Conservation (phyloP, 2,113 vertebrate genomes). For the Sarotherodon lohbergeri region DNA sequence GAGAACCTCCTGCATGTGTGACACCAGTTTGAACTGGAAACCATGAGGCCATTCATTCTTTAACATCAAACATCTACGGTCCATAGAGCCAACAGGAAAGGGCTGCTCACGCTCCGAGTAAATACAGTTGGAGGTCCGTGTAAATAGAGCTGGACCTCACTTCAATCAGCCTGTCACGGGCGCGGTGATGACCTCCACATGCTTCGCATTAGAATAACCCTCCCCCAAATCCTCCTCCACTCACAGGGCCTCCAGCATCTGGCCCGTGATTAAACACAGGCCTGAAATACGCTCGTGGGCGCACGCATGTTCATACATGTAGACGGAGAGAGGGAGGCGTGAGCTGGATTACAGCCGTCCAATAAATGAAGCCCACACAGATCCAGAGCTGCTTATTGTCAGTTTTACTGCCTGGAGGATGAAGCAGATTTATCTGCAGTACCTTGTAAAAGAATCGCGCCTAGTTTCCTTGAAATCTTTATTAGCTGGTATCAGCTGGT, state of each 20-base stretch:
- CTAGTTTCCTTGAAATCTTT: neutral
- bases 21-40: neutral
- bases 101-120: neutral
- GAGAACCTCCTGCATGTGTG: neutral
- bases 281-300: neutral
- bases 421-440: neutral
- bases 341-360: neutral
- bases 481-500: neutral
- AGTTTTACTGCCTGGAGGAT: neutral
- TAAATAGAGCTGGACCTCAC: neutral
- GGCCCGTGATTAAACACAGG: slow-evolving; percentile 11
- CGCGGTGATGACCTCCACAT: slow-evolving; percentile 22
- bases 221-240: neutral
- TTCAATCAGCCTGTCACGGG: neutral
- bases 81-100: neutral
- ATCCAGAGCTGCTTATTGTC: neutral
- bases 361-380: neutral
- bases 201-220: neutral
- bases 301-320: neutral
- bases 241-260: neutral
- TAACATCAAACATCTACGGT: neutral
- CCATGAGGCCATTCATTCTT: neutral
- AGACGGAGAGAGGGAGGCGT: neutral
- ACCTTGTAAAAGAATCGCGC: neutral
- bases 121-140: neutral